A percentile compares a stretch with the other conserved stretches of the same genome.
phyloP scores from a whole-genome alignment of 2,797 vertebrate species.

The Gallinago stenura region DNA sequence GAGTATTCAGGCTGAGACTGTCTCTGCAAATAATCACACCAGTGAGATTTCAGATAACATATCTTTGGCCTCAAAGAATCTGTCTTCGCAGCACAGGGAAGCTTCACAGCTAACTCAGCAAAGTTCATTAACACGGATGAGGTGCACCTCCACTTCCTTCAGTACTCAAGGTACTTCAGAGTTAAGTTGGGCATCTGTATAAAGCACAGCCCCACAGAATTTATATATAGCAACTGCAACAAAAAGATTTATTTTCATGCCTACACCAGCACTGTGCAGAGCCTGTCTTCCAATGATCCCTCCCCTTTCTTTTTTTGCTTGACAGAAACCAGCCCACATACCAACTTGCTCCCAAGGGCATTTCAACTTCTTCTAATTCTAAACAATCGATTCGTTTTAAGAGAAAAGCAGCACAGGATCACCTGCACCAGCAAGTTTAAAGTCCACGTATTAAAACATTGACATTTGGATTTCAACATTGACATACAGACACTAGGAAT shows the following conservation, averaged over 20 bases:
- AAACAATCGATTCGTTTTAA: not conserved
- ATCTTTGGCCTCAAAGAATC: rapidly evolving
- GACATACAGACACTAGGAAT: rapidly evolving
- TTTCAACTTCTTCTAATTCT: not conserved
- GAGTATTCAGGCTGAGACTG: not conserved
- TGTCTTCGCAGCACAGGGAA: rapidly evolving
- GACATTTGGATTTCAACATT: rapidly evolving
- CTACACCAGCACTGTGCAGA: not conserved
- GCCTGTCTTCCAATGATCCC: rapidly evolving
- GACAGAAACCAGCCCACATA: not conserved
- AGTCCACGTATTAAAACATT: not conserved
- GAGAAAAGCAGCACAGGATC: not conserved
- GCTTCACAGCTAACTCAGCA: not conserved
- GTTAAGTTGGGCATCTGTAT: not conserved
- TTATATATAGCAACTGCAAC: not conserved
- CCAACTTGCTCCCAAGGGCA: not conserved
- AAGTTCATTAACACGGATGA: rapidly evolving
- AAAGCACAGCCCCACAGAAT: not conserved
- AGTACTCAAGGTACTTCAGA: not conserved
- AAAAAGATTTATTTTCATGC: not conserved
- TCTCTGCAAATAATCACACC: not conserved
- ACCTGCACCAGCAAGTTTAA: not conserved
- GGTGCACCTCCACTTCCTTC: too few relatives aligned
- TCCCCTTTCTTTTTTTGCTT: not conserved
- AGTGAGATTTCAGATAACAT: rapidly evolving